Evolutionary conservation across 2,797 vertebrate genomes (phyloP), one percentile per base, ranked within the genome.

Genomic region (Lagothrix lagotricha): DNA sequence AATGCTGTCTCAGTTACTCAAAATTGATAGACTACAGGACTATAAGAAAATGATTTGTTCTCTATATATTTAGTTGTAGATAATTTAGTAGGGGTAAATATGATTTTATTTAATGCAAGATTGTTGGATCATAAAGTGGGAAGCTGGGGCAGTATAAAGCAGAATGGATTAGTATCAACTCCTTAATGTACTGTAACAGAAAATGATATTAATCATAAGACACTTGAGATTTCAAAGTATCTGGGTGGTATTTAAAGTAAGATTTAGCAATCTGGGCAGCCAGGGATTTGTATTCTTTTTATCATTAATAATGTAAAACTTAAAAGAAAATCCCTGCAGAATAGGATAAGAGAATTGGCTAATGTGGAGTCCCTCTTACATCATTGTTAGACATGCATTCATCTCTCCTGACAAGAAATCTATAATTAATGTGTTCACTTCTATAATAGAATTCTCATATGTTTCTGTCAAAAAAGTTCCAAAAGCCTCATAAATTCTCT

Each of bases 401-500:
- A 97, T 98, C 95, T 88, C 88, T 92, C 80, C 44, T 96, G 97
- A 97, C 79, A 97, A 95, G 83, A 97, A 96, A 97, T 98, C 92
- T 97, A 92, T 97, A 97, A 98, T 98, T 98, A 93, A 98, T 98
- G 39, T 72, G n/a, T 97, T 93, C 58, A 85, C 33, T 96, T 95
- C 70, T 85, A n/a, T 89, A 94, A 98, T 84, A 97, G 82, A 97
- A 96, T 95, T 83, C 20, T 97, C 77, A 67, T 92, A 94, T 77
- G 2, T 97, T 97, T 89, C 82, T 86, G 36, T 86, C 93, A 97
- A 88, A 39, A 87, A 88, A 61, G 70, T 83, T 90, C 80, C n/a
- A 84, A 88, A 86, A 84, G 20, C 6, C 22, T 86, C 61, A 82
- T 88, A 79, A 13, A 91, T 58, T 95, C 88, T 80, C 12, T 83